A percentile compares a stretch with the other conserved stretches of the same genome.
phyloP scores from a whole-genome alignment of 2,888 invertebrate species.

The Trissoscelio sp. region DNA sequence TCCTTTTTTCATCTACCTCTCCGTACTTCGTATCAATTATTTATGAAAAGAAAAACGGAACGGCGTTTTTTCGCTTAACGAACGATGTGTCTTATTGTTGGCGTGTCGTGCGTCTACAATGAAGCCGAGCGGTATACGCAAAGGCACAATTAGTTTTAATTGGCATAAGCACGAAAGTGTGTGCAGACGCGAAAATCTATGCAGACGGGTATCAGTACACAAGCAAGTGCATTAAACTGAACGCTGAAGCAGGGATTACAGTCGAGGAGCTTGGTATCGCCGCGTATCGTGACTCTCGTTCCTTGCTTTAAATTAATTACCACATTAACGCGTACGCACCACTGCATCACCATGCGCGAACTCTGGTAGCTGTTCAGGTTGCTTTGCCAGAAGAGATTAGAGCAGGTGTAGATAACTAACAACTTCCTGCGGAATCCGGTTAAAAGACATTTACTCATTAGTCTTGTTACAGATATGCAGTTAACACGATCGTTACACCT shows the following conservation, averaged over 20 bases:
- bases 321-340: conserved; percentile 70
- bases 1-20: background rate
- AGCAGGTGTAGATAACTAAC: conserved; percentile 66
- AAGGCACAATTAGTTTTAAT: conserved; percentile 66
- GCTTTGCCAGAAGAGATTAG: conserved; percentile 65
- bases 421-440: conserved; percentile 64
- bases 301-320: conserved; percentile 70
- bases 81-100: conserved; percentile 42
- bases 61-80: conserved; percentile 27
- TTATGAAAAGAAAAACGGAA: conserved; percentile 2
- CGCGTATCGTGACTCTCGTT: conserved; percentile 68
- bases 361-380: conserved; percentile 65
- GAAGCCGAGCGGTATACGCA: conserved; percentile 36
- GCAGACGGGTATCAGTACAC: conserved; percentile 62
- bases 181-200: conserved; percentile 58
- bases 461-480: conserved; percentile 54
- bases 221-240: conserved; percentile 67
- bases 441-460: conserved; percentile 64
- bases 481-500: conserved; percentile 44
- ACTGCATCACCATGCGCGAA: conserved; percentile 66
- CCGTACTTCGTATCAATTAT: background rate
- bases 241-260: conserved; percentile 65
- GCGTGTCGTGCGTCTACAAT: conserved; percentile 37
- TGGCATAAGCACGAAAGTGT: conserved; percentile 60
- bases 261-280: conserved; percentile 62